A percentile compares a stretch with the other conserved stretches of the same genome.
Evolutionary conservation across 2,113 vertebrate species (phyloP).

Genomic region (Lepisosteus oculatus): DNA sequence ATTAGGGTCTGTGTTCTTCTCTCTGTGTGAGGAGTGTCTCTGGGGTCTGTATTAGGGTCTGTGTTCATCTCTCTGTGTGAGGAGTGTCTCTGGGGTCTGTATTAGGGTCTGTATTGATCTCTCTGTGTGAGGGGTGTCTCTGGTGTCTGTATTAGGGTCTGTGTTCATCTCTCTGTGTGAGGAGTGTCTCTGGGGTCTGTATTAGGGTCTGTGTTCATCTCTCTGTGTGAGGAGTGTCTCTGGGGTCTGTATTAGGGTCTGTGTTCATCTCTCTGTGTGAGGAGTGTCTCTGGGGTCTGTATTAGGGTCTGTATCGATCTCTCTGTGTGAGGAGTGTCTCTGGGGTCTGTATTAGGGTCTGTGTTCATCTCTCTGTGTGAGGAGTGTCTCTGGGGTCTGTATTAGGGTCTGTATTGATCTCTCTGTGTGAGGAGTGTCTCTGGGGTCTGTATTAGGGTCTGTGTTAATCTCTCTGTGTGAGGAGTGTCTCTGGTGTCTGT

Average conservation of each 20-base stretch:
- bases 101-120: not conserved
- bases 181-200: too few species aligned
- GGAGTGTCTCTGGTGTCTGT: too few species aligned
- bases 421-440: not conserved
- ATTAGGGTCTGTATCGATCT: too few species aligned
- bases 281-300: too few species aligned
- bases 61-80: not conserved
- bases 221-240: not conserved
- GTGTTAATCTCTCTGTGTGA: not conserved
- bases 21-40: not conserved
- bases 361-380: not conserved
- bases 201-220: not conserved
- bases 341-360: not conserved
- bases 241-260: not conserved
- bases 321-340: not conserved
- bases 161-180: not conserved
- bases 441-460: not conserved
- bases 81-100: too few species aligned
- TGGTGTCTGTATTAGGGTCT: not conserved
- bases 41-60: not conserved
- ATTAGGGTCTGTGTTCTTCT: not conserved
- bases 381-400: too few species aligned
- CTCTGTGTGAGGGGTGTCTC: not conserved
- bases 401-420: not conserved
- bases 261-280: not conserved